phyloP scores from a whole-genome alignment of 2,113 vertebrate genomes.

The Trichechus manatus region DNA sequence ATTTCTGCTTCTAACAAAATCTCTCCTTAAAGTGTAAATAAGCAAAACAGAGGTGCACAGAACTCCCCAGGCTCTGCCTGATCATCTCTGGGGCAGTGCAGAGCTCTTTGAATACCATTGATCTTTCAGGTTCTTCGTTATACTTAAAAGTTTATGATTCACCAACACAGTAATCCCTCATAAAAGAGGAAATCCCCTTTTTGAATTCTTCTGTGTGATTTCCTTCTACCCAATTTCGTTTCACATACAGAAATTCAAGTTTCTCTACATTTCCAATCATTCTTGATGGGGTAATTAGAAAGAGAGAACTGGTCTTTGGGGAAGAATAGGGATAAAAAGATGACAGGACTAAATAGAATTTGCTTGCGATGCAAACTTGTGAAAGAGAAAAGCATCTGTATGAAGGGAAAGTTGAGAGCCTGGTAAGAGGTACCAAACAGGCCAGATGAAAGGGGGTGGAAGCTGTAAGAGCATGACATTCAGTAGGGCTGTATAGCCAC shows the following conservation, averaged over 20 bases:
- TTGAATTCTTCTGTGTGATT: constrained; percentile 9
- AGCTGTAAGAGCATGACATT: background rate
- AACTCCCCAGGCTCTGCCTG: background rate
- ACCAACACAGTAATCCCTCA: background rate
- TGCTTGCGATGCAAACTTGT: background rate
- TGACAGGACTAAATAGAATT: background rate
- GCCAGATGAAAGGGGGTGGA: background rate
- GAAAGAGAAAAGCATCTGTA: background rate
- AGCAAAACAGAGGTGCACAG: background rate
- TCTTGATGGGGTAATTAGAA: background rate
- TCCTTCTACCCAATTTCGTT: constrained; percentile 54
- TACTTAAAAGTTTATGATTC: constrained; percentile 51
- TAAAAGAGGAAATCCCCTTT: constrained; percentile 48
- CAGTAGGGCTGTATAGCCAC: background rate
- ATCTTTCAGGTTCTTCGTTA: constrained; percentile 42
- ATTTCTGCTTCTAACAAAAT: constrained; percentile 1
- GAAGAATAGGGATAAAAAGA: background rate
- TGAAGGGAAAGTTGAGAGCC: background rate
- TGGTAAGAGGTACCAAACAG: background rate
- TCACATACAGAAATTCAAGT: background rate
- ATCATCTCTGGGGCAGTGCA: background rate
- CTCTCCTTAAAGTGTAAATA: background rate
- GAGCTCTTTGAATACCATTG: background rate
- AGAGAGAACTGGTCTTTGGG: background rate
- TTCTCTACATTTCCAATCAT: constrained; percentile 18